Conservation (phyloP, 2,113 vertebrate genomes). For the Strix uralensis region DNA sequence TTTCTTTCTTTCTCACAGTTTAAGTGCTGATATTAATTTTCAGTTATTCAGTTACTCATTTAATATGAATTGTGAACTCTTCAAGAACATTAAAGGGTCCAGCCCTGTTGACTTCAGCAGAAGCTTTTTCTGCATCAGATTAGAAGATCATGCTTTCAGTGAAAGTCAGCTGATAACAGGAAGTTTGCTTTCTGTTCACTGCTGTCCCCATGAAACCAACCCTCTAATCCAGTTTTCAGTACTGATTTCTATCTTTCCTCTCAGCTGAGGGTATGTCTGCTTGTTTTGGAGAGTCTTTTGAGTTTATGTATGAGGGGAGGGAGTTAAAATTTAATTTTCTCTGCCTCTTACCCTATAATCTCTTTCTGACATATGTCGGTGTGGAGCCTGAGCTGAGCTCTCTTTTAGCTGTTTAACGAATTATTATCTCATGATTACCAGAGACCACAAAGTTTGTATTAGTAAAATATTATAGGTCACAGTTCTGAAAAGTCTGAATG, state of each 20-base stretch:
- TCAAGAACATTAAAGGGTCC: background rate
- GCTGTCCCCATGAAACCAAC: background rate
- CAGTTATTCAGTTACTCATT: background rate
- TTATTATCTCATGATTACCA: background rate
- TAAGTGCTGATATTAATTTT: background rate
- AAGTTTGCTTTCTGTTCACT: background rate
- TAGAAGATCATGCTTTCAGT: background rate
- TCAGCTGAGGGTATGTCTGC: background rate
- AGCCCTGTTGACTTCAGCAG: background rate
- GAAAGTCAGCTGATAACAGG: background rate
- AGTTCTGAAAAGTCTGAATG: background rate
- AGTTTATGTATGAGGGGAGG: background rate
- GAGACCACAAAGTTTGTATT: background rate
- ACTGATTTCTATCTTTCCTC: background rate
- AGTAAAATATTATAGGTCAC: background rate
- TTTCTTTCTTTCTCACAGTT: background rate
- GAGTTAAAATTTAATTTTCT: slow-evolving; percentile 48
- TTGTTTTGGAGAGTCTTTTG: background rate
- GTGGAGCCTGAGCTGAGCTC: background rate
- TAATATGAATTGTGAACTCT: slow-evolving; percentile 2
- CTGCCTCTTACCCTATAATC: background rate
- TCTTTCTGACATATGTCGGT: slow-evolving; percentile 1
- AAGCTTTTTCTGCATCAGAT: background rate
- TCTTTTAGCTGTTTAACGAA: background rate
- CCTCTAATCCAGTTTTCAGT: background rate